A percentile compares a stretch with the other conserved stretches of the same genome.
These are phyloP conservation scores for Lordiphosa fenestrarum DNA, from an alignment of 2,888 invertebrate genomes.

Conservation along the genomic window DNA sequence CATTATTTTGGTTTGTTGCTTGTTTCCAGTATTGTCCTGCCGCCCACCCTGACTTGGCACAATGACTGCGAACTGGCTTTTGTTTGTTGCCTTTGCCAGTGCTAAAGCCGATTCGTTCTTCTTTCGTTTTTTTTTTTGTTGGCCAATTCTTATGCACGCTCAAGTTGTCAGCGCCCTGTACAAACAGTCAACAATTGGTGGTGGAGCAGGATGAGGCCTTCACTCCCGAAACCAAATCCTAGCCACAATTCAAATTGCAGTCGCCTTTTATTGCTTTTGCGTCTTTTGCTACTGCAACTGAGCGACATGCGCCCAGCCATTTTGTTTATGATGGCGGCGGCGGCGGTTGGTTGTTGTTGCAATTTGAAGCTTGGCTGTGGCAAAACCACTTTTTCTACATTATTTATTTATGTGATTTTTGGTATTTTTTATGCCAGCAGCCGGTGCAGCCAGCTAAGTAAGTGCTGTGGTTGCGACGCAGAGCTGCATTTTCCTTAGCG, in stretches of 20 bases:
- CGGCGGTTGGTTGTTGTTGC: constrained; percentile 35
- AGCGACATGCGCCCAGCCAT: constrained; percentile 48
- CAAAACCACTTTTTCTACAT: constrained; percentile 4
- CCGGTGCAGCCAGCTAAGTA: too few relatives aligned
- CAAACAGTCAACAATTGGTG: constrained; percentile 26
- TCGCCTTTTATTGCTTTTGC: constrained; percentile 49
- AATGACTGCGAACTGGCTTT: constrained; percentile 67
- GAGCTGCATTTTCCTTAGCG: too few relatives aligned
- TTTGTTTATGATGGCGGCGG: constrained; percentile 57
- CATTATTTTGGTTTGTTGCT: constrained; percentile 75
- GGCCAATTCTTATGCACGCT: constrained; percentile 64
- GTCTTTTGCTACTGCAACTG: background rate
- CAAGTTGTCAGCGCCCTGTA: constrained; percentile 60
- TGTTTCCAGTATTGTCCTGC: constrained; percentile 37
- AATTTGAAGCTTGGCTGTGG: constrained; percentile 35
- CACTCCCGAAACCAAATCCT: constrained; percentile 32
- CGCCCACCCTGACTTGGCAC: constrained; percentile 33
- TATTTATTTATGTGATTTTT: constrained; percentile 7
- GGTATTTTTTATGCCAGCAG: too few relatives aligned
- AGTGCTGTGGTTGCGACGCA: too few relatives aligned
- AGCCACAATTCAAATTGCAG: constrained; percentile 68
- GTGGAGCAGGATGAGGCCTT: background rate
- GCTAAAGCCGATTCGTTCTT: constrained; percentile 62
- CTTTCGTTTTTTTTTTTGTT: constrained; percentile 15
- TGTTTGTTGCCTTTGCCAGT: constrained; percentile 66